These are phyloP conservation scores for Catocala nupta DNA, from an alignment of 2,888 invertebrate species.

Conservation along the genomic window DNA sequence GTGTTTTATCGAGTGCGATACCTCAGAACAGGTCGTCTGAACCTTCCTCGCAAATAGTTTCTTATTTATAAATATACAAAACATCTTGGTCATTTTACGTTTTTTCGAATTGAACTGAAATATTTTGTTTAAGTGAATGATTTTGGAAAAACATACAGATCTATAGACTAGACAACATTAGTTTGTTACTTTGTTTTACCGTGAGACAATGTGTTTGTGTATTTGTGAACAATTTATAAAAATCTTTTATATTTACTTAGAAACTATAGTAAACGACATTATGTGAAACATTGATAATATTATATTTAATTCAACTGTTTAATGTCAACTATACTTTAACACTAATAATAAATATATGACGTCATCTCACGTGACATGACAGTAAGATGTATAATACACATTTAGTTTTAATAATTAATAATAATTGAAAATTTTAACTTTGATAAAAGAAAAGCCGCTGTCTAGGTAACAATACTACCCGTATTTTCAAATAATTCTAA, in stretches of 20 bases:
- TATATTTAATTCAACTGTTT: constrained; percentile 50
- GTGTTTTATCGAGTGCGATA: constrained; percentile 44
- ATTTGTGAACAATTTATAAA: constrained; percentile 53
- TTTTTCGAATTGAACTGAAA: constrained; percentile 62
- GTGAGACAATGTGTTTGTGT: constrained; percentile 51
- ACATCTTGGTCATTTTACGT: constrained; percentile 72
- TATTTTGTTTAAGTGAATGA: constrained; percentile 52
- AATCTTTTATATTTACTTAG: constrained; percentile 47
- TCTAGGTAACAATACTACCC: constrained; percentile 69
- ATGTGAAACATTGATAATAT: constrained; percentile 59
- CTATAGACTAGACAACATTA: constrained; percentile 66
- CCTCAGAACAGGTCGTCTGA: constrained; percentile 50
- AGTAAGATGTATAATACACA: constrained; percentile 61
- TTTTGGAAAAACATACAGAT: constrained; percentile 61
- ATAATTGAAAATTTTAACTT: constrained; percentile 55
- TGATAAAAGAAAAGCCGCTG: constrained; percentile 51
- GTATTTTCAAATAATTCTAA: constrained; percentile 63
- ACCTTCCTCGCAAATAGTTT: constrained; percentile 58
- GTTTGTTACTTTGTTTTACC: constrained; percentile 49
- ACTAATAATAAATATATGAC: constrained; percentile 67
- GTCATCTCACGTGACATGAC: constrained; percentile 72
- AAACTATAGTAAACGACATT: constrained; percentile 54
- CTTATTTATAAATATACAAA: constrained; percentile 76
- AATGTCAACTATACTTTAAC: constrained; percentile 60
- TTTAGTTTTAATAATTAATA: constrained; percentile 52